Conservation (phyloP, 2,888 invertebrate genomes). For the Cremastinae sp. region DNA sequence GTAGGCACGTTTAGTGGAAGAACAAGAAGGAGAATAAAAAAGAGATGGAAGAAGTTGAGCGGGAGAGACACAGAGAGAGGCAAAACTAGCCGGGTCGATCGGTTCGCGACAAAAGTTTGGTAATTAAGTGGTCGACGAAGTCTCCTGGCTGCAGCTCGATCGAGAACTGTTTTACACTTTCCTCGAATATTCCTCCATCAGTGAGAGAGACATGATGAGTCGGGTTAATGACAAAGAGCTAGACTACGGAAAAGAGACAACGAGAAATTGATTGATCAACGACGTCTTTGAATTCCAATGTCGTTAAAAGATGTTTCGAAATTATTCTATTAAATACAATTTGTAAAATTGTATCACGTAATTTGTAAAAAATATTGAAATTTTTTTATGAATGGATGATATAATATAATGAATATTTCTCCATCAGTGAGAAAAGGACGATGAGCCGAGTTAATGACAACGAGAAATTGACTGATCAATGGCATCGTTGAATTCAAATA, state of each 20-base stretch:
- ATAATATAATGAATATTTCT: no score
- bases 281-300: no score
- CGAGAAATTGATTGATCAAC: not conserved
- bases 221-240: no score
- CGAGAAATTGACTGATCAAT: no score
- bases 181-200: conserved; percentile 42
- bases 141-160: conserved; percentile 48
- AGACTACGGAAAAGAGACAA: conserved; percentile 30
- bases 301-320: no score
- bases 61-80: conserved; percentile 18
- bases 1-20: conserved; percentile 25
- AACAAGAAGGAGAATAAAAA: conserved; percentile 32
- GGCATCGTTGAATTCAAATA: no score
- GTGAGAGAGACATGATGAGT: conserved; percentile 33
- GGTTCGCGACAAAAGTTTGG: conserved; percentile 70
- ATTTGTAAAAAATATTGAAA: no score
- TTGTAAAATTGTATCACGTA: no score
- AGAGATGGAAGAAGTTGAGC: conserved; percentile 2
- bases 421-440: no score
- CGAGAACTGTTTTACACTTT: conserved; percentile 16
- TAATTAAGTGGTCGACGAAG: conserved; percentile 71
- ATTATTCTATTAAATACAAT: no score
- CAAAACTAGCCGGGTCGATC: conserved; percentile 62
- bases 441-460: no score
- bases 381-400: no score